Evolutionary conservation across 2,888 invertebrate species (phyloP).

Genomic region (Mesoligia furuncula): DNA sequence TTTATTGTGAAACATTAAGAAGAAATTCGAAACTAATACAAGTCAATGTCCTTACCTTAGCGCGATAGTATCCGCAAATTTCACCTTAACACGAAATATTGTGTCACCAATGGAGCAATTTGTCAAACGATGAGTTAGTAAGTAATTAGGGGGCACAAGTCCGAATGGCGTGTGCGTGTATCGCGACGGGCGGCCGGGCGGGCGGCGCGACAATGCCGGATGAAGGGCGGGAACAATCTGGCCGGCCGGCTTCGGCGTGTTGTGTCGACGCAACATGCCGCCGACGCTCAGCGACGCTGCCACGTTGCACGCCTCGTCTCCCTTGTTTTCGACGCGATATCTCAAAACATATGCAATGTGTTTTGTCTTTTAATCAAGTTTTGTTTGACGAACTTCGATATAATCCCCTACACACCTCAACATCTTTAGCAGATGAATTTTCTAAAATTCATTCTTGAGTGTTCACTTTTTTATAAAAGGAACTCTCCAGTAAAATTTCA

Average conservation of each 20-base stretch:
- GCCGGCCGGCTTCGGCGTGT: slow-evolving; percentile 62
- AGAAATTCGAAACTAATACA: slow-evolving; percentile 66
- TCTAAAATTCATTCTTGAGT: not conserved
- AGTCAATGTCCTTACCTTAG: slow-evolving; percentile 70
- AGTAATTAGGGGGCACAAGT: slow-evolving; percentile 71
- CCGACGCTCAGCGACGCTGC: slow-evolving; percentile 52
- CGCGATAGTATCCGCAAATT: slow-evolving; percentile 64
- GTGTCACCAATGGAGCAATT: slow-evolving; percentile 68
- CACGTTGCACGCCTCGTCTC: slow-evolving; percentile 47
- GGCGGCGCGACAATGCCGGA: slow-evolving; percentile 73
- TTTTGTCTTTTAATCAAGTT: slow-evolving; percentile 24
- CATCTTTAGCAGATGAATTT: not conserved
- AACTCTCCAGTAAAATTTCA: too few relatives aligned
- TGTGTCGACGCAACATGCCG: slow-evolving; percentile 35
- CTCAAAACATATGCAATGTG: slow-evolving; percentile 28
- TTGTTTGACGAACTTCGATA: not conserved
- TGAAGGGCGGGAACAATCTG: slow-evolving; percentile 77
- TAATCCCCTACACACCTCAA: not conserved
- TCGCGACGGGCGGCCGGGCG: slow-evolving; percentile 64
- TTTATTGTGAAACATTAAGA: slow-evolving; percentile 72
- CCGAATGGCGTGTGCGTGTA: slow-evolving; percentile 59
- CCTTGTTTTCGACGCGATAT: slow-evolving; percentile 11
- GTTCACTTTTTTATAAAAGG: too few relatives aligned
- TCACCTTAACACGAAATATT: slow-evolving; percentile 67
- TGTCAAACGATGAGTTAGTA: slow-evolving; percentile 65